Evolutionary conservation across 2,888 invertebrate species (phyloP).

Genomic region (Liodrosophila aerea): DNA sequence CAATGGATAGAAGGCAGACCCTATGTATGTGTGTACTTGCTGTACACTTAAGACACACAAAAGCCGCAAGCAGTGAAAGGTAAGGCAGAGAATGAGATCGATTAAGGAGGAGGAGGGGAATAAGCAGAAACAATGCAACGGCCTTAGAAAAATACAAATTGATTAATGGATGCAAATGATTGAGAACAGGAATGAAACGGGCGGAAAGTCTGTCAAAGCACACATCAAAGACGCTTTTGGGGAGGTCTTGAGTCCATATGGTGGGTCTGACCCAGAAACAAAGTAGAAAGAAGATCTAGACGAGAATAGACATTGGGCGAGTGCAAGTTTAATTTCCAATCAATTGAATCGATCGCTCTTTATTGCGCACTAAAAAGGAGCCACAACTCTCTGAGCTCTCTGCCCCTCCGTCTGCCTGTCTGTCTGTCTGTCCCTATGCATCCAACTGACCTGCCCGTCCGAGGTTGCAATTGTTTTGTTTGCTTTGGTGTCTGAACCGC

Average conservation of each 20-base stretch:
- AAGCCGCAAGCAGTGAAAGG: conserved; percentile 41
- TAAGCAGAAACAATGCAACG: conserved; percentile 32
- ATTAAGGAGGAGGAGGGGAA: not conserved
- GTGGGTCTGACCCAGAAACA: conserved; percentile 61
- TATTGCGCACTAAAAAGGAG: conserved; percentile 73
- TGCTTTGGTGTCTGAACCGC: conserved; percentile 62
- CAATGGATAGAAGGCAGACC: conserved; percentile 47
- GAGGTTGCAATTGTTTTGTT: conserved; percentile 66
- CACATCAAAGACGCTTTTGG: not conserved
- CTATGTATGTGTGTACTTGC: too few species aligned
- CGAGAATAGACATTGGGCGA: conserved; percentile 11
- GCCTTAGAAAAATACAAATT: conserved; percentile 68
- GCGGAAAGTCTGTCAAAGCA: not conserved
- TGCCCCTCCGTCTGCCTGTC: not conserved
- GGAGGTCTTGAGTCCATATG: not conserved
- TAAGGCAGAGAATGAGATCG: conserved; percentile 2
- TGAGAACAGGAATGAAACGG: conserved; percentile 53
- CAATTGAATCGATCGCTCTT: conserved; percentile 72
- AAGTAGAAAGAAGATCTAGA: not conserved
- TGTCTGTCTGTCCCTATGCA: conserved; percentile 1
- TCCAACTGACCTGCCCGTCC: conserved; percentile 28
- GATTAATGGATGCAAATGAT: conserved; percentile 82
- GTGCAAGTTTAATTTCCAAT: conserved; percentile 68
- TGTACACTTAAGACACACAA: conserved; percentile 68
- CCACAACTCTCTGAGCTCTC: conserved; percentile 27